Evolutionary conservation across 64 coral and sea anemone species (phyloP).

Genomic region (Stichodactyla mertensii): DNA sequence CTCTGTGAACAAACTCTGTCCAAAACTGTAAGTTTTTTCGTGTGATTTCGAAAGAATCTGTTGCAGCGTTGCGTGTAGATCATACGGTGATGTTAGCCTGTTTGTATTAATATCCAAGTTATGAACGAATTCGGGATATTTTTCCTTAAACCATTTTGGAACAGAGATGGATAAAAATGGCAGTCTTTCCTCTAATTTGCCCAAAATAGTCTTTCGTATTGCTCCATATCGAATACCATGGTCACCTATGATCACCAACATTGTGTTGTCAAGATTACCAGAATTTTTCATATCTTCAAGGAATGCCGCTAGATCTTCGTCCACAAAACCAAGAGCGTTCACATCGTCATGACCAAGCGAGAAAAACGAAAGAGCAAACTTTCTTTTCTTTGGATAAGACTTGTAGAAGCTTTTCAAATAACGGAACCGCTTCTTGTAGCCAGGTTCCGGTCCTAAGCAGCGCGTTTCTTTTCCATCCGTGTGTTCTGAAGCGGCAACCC

Average conservation of each 20-base stretch:
- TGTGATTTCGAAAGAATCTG: slow-evolving; percentile 43
- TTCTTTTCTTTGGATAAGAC: slow-evolving; percentile 35
- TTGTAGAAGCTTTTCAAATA: slow-evolving; percentile 43
- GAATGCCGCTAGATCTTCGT: slow-evolving; percentile 44
- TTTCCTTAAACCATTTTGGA: slow-evolving; percentile 34
- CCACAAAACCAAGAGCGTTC: slow-evolving; percentile 45
- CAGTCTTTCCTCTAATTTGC: slow-evolving; percentile 70
- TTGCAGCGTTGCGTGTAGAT: slow-evolving; percentile 54
- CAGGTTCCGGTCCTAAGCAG: slow-evolving; percentile 40
- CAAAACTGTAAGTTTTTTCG: slow-evolving; percentile 18
- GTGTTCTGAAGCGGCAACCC: not conserved
- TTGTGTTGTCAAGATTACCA: slow-evolving; percentile 48
- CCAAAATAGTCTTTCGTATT: slow-evolving; percentile 59
- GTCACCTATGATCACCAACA: slow-evolving; percentile 54
- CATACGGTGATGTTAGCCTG: slow-evolving; percentile 47
- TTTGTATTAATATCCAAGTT: slow-evolving; percentile 44
- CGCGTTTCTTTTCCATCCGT: not conserved
- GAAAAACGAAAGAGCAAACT: slow-evolving; percentile 53
- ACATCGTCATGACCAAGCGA: slow-evolving; percentile 48
- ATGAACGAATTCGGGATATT: slow-evolving; percentile 16
- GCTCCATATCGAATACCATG: slow-evolving; percentile 65
- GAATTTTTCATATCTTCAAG: slow-evolving; percentile 18
- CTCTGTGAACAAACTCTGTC: slow-evolving; percentile 54
- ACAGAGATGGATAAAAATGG: slow-evolving; percentile 48
- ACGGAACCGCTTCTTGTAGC: slow-evolving; percentile 35